A percentile compares a stretch with the other conserved stretches of the same genome.
Conservation (phyloP, 23 tunicate genomes). For the Diplosoma virens region DNA sequence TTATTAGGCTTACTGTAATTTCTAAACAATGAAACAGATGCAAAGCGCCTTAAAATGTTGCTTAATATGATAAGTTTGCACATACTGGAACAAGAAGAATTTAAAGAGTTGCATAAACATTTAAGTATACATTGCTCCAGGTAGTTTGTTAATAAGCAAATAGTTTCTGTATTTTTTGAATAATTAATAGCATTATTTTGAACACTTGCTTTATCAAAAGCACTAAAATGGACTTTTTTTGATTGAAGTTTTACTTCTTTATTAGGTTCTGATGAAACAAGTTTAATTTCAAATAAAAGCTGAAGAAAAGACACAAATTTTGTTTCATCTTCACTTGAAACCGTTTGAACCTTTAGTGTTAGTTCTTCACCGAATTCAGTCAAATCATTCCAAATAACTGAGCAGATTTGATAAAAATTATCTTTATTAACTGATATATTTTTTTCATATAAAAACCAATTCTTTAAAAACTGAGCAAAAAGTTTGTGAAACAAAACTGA, state of each 20-base stretch:
- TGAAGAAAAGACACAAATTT: neutral
- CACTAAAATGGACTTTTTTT: too few species aligned
- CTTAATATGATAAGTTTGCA: too few species aligned
- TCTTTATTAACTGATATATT: neutral
- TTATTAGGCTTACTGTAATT: neutral
- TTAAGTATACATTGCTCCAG: too few species aligned
- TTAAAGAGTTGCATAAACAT: too few species aligned
- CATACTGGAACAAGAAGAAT: too few species aligned
- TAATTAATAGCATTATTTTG: too few species aligned
- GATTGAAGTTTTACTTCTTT: too few species aligned
- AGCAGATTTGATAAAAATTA: neutral
- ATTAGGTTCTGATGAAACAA: too few species aligned
- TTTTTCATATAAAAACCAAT: constrained; percentile 9
- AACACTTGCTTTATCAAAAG: too few species aligned
- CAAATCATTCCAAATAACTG: constrained; percentile 28
- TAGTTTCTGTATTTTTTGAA: too few species aligned
- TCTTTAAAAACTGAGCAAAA: constrained; percentile 3
- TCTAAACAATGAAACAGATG: neutral
- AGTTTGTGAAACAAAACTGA: constrained; percentile 17
- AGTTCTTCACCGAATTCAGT: constrained; percentile 8
- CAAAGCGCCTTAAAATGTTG: neutral
- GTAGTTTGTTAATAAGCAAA: too few species aligned
- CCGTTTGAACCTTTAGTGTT: neutral
- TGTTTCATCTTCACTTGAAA: neutral
- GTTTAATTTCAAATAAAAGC: too few species aligned